Base-by-base conservation (phyloP, 2,888 invertebrate species). In the Pterobdella sp. region DNA sequence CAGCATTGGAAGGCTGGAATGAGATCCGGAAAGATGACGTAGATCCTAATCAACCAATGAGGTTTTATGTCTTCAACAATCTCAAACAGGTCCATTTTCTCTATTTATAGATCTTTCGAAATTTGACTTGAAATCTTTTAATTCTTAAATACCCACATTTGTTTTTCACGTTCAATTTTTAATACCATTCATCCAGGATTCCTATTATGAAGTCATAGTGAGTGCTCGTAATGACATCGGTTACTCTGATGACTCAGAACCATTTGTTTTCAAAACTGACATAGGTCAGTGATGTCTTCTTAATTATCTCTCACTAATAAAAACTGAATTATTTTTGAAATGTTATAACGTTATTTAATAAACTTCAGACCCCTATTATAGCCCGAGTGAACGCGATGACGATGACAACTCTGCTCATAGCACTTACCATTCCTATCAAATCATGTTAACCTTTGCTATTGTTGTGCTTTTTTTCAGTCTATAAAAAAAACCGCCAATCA, bases 191-290 rank as follows among this genome's bases (percentile, higher is more conserved):
- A 4, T 56, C 18, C 42, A 52, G 18, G 65, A 71, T 71, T 68
- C 75, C 32, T 35, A 73, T 52, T 76, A 77, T 69, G 68, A 77
- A 67, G 37, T 76, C 26, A 72, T 74, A 70, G 72, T 76, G 49
- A 68, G 52, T 14, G 77, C 77, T 4, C 63, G 73, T 22, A 77
- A 77, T 49, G 75, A 76, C 72, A 74, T 76, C 26, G 77, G 75
- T 34, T 72, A 68, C 65, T 77, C 77, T 18, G 65, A 42, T 1
- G 66, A 72, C 1, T 73, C 70, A 34, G 69, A 73, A n/a, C 73
- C 74, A 36, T 76, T 75, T 68, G 56, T 74, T 65, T 77, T 77
- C 69, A 49, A 56, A n/a, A 76, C 77, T 3, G 52, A 31, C 32
- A 29, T 49, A 4, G 68, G 73, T 73, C 10, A 18, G 42, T 18